phyloP scores from a whole-genome alignment of 2,888 invertebrate genomes.

The Microctonus hyperodae region DNA sequence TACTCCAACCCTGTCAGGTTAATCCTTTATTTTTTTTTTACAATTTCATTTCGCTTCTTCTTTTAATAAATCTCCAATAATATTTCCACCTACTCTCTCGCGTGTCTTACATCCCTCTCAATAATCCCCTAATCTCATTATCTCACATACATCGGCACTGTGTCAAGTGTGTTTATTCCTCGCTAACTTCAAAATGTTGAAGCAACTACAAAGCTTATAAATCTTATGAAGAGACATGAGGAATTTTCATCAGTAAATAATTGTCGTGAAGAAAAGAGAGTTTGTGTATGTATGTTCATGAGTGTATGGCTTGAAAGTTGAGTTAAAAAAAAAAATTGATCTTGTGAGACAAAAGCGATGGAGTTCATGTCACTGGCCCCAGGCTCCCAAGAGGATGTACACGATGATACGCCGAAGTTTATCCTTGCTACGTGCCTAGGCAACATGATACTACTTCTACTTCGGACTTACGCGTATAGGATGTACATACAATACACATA shows the following conservation, averaged over 20 bases:
- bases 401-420: constrained; percentile 48
- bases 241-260: not conserved
- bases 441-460: constrained; percentile 44
- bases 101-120: not conserved
- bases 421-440: constrained; percentile 54
- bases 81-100: constrained; percentile 7
- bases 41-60: constrained; percentile 26
- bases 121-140: no score
- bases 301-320: constrained; percentile 16
- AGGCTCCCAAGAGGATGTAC: constrained; percentile 34
- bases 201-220: not conserved
- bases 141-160: no score
- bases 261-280: not conserved
- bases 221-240: not conserved
- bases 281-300: not conserved
- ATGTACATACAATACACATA: not conserved
- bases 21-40: constrained; percentile 32
- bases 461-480: constrained; percentile 31
- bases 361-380: constrained; percentile 23
- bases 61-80: not conserved
- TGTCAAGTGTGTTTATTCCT: no score
- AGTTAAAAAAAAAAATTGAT: not conserved
- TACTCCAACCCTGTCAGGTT: constrained; percentile 5
- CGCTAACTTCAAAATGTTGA: not conserved
- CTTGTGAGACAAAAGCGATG: constrained; percentile 21